Conservation (phyloP, 2,797 vertebrate species). For the Characodon lateralis region DNA sequence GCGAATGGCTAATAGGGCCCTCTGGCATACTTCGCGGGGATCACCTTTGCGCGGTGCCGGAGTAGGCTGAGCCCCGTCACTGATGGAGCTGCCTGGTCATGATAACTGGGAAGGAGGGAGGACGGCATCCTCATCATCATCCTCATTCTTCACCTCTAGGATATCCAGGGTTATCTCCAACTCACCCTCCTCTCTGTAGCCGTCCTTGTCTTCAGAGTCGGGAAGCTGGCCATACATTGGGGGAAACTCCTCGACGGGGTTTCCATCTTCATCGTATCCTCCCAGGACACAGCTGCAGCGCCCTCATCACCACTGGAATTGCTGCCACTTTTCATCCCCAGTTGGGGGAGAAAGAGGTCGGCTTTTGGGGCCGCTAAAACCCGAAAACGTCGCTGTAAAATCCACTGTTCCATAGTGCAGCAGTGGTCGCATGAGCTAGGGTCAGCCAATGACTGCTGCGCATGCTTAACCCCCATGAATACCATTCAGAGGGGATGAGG, state of each 20-base stretch:
- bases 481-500: not conserved
- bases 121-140: too few relatives aligned
- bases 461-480: not conserved
- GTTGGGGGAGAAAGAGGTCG: not conserved
- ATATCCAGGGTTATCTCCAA: too few relatives aligned
- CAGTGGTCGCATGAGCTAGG: not conserved
- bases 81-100: too few relatives aligned
- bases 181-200: not conserved
- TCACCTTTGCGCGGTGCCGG: not conserved
- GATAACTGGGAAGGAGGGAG: too few relatives aligned
- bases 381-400: not conserved
- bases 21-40: not conserved
- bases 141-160: too few relatives aligned
- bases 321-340: not conserved
- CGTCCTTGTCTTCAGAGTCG: not conserved
- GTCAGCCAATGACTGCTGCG: not conserved
- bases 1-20: too few relatives aligned
- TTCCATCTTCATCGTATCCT: not conserved
- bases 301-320: not conserved
- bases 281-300: not conserved
- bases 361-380: not conserved
- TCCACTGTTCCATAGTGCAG: not conserved
- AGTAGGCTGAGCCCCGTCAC: too few relatives aligned
- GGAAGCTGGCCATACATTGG: not conserved
- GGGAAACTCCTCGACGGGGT: too few relatives aligned